Base-by-base conservation (phyloP, 1,140 invertebrate genomes). In the Coelopa frigida region DNA sequence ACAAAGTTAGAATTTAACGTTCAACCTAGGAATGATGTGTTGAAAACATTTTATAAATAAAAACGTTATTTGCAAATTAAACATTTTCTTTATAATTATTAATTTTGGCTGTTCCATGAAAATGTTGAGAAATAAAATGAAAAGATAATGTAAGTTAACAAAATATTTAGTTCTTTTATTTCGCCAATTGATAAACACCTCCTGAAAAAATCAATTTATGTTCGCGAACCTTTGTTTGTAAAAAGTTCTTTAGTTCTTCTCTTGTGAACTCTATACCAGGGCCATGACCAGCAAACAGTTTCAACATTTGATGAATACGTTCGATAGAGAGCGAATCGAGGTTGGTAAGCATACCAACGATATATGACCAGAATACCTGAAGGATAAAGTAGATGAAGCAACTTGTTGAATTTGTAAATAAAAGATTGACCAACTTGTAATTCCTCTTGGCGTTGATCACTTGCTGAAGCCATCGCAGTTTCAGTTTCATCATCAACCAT, bases 261-360 rank as follows among this genome's bases (percentile, higher is more conserved):
- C 89, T 71, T 54, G 82, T 89, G 53, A 91, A 94, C 61, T 96
- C 92, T 10, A 87, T 82, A 0, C 86, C 81, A 0, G 87, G 84
- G n/a, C 83, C 84, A 65, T 91, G 87, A 29, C 81, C 79, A 3
- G 89, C 89, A 75, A 98, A 98, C 84, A 98, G 92, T 65, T 93
- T 91, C 18, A 98, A 73, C 91, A 98, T 96, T 57, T 92, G 88
- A 71, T 96, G 92, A 57, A 98, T 97, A 41, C 94, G 74, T 54
- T 97, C 93, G 32, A 97, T 72, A 1, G 93, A 85, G 61, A 98
- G 76, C 2, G 87, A 89, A 54, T 96, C 92, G 44, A 98, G 73
- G 75, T 97, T 98, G 1, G 92, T 94, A 21, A 98, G 71, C 92
- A 98, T 96, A 7, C 92, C 93, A 27, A 94, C 85, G 59, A 96